These are phyloP conservation scores for Theropithecus gelada DNA, from an alignment of 2,113 vertebrate genomes.

Conservation along the genomic window DNA sequence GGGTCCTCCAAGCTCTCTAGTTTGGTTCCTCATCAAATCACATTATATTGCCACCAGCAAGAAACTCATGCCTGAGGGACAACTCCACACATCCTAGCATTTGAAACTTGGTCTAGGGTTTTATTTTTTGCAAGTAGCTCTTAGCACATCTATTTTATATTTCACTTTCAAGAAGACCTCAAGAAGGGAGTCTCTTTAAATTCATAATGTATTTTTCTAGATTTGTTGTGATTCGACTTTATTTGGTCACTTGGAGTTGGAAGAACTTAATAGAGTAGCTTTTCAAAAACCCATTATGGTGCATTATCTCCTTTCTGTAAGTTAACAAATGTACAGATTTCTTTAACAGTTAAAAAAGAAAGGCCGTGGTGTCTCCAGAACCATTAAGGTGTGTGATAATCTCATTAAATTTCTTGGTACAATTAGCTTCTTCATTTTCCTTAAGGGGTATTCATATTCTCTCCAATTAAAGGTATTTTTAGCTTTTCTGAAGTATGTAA, in stretches of 20 bases:
- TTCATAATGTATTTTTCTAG: background rate
- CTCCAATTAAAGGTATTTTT: conserved; percentile 60
- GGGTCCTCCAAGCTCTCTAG: background rate
- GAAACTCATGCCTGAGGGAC: background rate
- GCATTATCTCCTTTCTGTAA: conserved; percentile 6
- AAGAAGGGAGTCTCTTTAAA: background rate
- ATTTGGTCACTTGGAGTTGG: background rate
- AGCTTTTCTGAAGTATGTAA: conserved; percentile 42
- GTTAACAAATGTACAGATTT: conserved; percentile 31
- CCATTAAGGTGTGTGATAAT: conserved; percentile 45
- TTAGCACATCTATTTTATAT: background rate
- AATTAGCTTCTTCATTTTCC: conserved; percentile 58
- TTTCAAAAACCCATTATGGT: conserved; percentile 9
- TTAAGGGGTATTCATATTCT: conserved; percentile 28
- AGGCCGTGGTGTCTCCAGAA: background rate
- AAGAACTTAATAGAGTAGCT: background rate
- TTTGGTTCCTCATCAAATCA: background rate
- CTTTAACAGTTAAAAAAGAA: conserved; percentile 36
- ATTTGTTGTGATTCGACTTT: background rate
- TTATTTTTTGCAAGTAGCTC: background rate
- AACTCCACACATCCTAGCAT: too few relatives aligned
- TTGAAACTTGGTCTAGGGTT: background rate
- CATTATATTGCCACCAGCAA: background rate
- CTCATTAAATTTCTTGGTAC: conserved; percentile 50
- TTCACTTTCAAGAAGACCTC: background rate